Base-by-base conservation (phyloP, 2,888 invertebrate species). In the Polia nebulosa region DNA sequence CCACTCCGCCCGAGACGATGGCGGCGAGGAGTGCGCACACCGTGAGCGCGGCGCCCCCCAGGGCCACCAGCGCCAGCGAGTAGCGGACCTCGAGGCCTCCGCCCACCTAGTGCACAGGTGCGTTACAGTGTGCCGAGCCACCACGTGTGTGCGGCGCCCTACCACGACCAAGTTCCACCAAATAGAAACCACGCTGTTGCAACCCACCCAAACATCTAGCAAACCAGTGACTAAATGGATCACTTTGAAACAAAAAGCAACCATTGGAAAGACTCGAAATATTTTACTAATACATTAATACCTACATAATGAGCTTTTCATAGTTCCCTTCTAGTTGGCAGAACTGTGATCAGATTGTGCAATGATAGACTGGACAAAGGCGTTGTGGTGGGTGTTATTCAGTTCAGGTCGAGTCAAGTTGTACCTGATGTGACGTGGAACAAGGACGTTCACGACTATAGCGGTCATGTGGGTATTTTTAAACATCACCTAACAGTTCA, bases 1-100 rank as follows among this genome's bases (percentile, higher is more conserved):
- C 99, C 92, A 98, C 98, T 95, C 99, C 99, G 93, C 99, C 98
- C 90, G 97, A 97, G 93, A 97, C 97, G 96, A 98, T 97, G 94
- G 98, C 97, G 87, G 96, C 96, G 93, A 97, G 96, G 92, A 97
- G 97, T 92, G 97, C 96, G 93, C 97, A 97, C 90, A 98, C 96
- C 88, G 97, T 97, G 95, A 97, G 96, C 91, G 96, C 92, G 88
- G 97, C 96, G 95, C 97, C 97, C 89, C 96, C 93, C 91, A 97
- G 93, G 89, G 98, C 98, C 94, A 97, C 97, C 92, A 97, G 93
- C 89, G 97, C 97, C 96, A 98, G 96, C 91, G 97, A 96, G 96
- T 97, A 97, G 95, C 97, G 98, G 92, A 97, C 95, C 96, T 97
- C 96, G 96, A 98, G 95, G 92, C 96, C 90, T 73, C 92, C 94